Evolutionary conservation across 2,797 vertebrate species (phyloP), one percentile per base, ranked within the genome.

Genomic region (Centroberyx gerrardi): DNA sequence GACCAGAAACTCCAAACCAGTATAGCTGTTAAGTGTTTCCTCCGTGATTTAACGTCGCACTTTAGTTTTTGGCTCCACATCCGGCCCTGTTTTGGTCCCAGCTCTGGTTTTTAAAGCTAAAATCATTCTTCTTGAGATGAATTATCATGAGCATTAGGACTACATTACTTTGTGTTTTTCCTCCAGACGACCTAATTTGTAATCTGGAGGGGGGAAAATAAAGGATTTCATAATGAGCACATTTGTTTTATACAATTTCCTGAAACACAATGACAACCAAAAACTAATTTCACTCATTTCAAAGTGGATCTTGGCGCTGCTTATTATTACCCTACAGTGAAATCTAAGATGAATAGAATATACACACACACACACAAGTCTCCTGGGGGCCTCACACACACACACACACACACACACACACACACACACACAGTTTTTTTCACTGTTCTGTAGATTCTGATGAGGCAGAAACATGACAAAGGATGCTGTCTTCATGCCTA

Each of bases 141-240:
- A 54, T 60, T 5, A 67, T 60, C 1, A 22, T 22, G 78, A 76
- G 44, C 68, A 28, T 46, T 6, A 31, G 8, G 2, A 5, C 14
- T 1, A 36, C 68, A 67, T 81, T 76, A 60, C 29, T 79, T 40
- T 56, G 48, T n/a, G 53, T 51, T 12, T 33, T 58, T 86, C 33
- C 22, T 0, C 51, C 74, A 29, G 59, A 69, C 73, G 44, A 17
- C 29, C 70, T 51, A 75, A 71, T 81, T 56, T 59, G n/a, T 62
- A 1, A 51, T 3, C 38, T 40, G 8, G 38, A 40, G 66, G 14
- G 64, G 72, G 78, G 70, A 59, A 44, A 40, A 33, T 15, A 40
- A 33, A 17, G n/a, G 17, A 38, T 18, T 55, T 46, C 5, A 33
- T 81, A 79, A 83, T 62, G 84, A 72, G 60, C 33, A 72, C 76